A percentile compares a stretch with the other conserved stretches of the same genome.
phyloP scores from a whole-genome alignment of 1,140 invertebrate species.

The Gonioctena quinquepunctata region DNA sequence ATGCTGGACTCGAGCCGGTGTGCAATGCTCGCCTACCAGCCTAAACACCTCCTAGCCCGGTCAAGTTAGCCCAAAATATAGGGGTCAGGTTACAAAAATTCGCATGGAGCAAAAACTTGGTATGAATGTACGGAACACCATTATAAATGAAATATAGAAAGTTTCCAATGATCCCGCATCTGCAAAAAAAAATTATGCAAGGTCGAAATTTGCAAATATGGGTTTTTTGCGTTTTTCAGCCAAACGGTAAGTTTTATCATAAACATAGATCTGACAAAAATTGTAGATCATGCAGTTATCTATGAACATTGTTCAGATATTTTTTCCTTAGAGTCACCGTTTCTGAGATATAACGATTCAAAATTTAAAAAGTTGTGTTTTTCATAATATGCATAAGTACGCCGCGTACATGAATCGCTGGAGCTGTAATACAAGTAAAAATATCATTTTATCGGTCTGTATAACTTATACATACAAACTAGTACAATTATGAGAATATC shows the following conservation, averaged over 20 bases:
- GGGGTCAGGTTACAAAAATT: neutral
- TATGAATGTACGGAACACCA: neutral
- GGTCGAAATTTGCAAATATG: conserved; percentile 17
- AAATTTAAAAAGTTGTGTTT: neutral
- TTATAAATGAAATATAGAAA: neutral
- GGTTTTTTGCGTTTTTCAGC: conserved; percentile 25
- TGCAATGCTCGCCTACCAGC: too few relatives aligned
- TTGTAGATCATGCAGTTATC: too few relatives aligned
- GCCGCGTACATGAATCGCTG: neutral
- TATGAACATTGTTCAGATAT: neutral
- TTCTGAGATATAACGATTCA: conserved; percentile 4
- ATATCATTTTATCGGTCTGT: neutral
- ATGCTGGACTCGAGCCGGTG: too few relatives aligned
- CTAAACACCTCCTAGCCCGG: too few relatives aligned
- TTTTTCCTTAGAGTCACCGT: neutral
- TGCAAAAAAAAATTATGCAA: neutral
- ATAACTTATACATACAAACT: neutral
- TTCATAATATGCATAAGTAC: neutral
- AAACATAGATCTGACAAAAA: too few relatives aligned
- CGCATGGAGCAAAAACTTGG: neutral
- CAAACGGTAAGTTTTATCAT: conserved; percentile 28
- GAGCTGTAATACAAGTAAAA: conserved; percentile 2
- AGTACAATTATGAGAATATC: conserved; percentile 9
- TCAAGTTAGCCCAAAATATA: neutral
- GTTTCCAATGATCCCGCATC: neutral